These are phyloP conservation scores for Nansenia antarctica DNA, from an alignment of 2,113 vertebrate species.

Conservation along the genomic window DNA sequence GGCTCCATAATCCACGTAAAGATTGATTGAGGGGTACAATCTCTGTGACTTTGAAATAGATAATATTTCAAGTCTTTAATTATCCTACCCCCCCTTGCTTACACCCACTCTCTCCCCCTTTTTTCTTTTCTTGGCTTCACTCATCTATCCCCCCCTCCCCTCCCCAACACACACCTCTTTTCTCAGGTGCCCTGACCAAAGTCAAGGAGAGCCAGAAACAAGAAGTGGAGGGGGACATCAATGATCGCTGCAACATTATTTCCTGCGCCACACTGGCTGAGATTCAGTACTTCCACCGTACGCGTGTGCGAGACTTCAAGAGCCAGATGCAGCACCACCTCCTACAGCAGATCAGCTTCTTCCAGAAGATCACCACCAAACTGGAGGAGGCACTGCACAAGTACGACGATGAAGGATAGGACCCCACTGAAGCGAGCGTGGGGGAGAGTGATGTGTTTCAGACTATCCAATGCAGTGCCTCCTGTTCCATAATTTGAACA, in stretches of 20 bases:
- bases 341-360: constrained; percentile 94
- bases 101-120: neutral
- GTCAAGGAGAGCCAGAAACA: constrained; percentile 92
- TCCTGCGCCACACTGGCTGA: constrained; percentile 95
- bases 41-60: no score
- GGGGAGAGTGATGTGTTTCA: neutral
- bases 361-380: constrained; percentile 95
- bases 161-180: no score
- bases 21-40: no score
- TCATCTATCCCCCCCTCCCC: neutral
- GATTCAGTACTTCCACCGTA: constrained; percentile 97
- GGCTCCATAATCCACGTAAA: no score
- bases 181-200: constrained; percentile 92
- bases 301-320: constrained; percentile 93
- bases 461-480: neutral
- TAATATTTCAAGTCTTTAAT: no score
- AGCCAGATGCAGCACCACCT: constrained; percentile 96
- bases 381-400: constrained; percentile 91
- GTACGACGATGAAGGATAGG: constrained; percentile 85
- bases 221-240: constrained; percentile 87
- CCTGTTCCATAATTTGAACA: neutral
- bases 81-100: no score
- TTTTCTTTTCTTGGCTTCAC: neutral
- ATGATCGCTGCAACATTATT: constrained; percentile 96
- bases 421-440: neutral